These are phyloP conservation scores for Amblyteles armatorius DNA, from an alignment of 2,888 invertebrate species.

Conservation along the genomic window DNA sequence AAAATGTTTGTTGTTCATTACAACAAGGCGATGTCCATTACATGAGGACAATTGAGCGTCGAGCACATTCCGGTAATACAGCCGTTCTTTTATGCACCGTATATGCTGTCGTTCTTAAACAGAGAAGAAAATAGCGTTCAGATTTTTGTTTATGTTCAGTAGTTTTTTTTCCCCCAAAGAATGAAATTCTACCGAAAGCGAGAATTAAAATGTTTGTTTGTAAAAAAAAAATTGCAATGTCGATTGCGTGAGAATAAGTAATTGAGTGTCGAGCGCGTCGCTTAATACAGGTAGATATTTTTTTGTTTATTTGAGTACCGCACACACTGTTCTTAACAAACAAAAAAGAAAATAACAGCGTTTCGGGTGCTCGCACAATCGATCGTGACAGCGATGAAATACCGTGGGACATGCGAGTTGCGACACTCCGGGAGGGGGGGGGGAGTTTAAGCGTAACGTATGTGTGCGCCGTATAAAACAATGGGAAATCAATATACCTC, in stretches of 20 bases:
- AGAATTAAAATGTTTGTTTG: not conserved
- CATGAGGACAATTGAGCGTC: not conserved
- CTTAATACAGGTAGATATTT: too few relatives aligned
- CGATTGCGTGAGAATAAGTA: not conserved
- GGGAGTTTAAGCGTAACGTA: not conserved
- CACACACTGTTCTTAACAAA: not conserved
- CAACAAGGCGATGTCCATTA: not conserved
- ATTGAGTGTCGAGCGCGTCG: not conserved
- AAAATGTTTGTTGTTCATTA: constrained; percentile 1
- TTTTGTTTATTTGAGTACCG: too few relatives aligned
- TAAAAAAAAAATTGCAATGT: not conserved
- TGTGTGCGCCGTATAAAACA: constrained; percentile 57
- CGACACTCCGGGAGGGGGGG: not conserved
- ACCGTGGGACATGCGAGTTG: not conserved
- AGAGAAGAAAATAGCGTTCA: too few relatives aligned
- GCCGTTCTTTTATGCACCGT: not conserved
- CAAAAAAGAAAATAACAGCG: not conserved
- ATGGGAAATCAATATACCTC: constrained; percentile 66
- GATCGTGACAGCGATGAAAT: not conserved
- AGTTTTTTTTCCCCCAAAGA: not conserved
- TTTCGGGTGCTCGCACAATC: not conserved
- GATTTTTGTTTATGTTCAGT: too few relatives aligned
- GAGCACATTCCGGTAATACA: not conserved
- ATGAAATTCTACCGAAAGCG: not conserved
- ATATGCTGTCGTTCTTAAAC: too few relatives aligned